Evolutionary conservation across 2,113 vertebrate species (phyloP).

Genomic region (Dicrurus megarhynchus): DNA sequence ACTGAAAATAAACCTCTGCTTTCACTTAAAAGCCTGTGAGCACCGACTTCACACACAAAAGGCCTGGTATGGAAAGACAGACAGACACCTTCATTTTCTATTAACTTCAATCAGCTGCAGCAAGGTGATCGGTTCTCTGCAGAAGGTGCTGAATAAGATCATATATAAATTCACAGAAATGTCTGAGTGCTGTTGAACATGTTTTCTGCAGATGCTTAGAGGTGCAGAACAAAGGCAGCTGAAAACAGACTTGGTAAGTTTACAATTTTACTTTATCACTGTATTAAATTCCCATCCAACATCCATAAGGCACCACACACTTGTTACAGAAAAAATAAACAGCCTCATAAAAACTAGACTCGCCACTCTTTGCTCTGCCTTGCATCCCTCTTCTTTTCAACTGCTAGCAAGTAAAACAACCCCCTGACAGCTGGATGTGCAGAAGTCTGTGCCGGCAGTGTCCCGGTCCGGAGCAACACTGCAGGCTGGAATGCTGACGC

Average conservation of each 20-base stretch:
- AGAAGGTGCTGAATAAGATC: neutral
- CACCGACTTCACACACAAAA: neutral
- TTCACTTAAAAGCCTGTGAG: neutral
- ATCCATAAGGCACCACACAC: constrained; percentile 17
- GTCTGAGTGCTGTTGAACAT: neutral
- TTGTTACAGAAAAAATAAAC: constrained; percentile 30
- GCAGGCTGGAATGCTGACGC: constrained; percentile 66
- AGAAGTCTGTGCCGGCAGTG: neutral
- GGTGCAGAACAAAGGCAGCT: constrained; percentile 23
- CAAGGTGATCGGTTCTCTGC: neutral
- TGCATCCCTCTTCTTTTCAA: neutral
- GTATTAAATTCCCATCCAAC: constrained; percentile 19
- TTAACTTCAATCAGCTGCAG: neutral
- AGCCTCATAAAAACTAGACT: constrained; percentile 8
- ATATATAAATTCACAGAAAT: neutral
- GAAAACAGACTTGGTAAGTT: constrained; percentile 24
- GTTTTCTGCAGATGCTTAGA: constrained; percentile 10
- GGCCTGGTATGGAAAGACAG: neutral
- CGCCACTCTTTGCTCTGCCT: neutral
- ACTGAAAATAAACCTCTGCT: neutral
- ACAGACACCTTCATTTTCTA: neutral
- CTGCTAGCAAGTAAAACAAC: neutral
- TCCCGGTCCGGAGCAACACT: neutral
- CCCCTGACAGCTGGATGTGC: constrained; percentile 32
- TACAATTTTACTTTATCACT: constrained; percentile 24